Percentiles rank a stretch among this genome's conserved stretches.
Conservation (phyloP, 2,797 vertebrate species). For the Crax fasciolata region DNA sequence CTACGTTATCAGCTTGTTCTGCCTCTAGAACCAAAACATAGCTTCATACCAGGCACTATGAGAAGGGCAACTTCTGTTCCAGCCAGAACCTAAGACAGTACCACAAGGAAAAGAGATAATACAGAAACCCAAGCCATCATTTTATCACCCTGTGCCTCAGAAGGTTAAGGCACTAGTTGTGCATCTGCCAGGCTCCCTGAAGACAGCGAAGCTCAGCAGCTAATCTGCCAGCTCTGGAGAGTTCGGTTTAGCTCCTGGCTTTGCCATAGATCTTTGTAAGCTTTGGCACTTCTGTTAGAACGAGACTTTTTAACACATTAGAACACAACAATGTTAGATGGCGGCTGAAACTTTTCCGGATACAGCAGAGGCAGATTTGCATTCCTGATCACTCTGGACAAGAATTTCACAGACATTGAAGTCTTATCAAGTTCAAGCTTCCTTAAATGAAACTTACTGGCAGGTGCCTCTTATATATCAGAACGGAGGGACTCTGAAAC, state of each 20-base stretch:
- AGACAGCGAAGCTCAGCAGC: background rate
- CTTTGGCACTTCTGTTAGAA: background rate
- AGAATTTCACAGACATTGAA: rapidly evolving
- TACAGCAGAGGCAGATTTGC: rapidly evolving
- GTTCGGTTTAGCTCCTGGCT: background rate
- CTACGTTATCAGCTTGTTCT: no score
- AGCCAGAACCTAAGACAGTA: no score
- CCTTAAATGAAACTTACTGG: background rate
- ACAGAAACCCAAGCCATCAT: background rate
- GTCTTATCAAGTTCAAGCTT: background rate
- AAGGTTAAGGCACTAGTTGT: background rate
- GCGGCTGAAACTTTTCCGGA: background rate
- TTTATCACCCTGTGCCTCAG: background rate
- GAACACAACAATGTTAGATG: background rate
- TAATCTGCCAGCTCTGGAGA: rapidly evolving
- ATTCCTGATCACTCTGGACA: background rate
- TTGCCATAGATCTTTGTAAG: background rate
- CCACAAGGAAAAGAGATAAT: rapidly evolving
- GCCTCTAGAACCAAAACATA: no score
- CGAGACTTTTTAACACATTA: background rate
- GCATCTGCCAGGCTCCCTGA: background rate
- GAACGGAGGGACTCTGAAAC: no score
- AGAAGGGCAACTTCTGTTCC: no score
- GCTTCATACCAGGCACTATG: no score
- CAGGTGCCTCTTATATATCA: background rate